phyloP scores from a whole-genome alignment of 2,888 invertebrate genomes.

The Dorcus parallelipipedus region DNA sequence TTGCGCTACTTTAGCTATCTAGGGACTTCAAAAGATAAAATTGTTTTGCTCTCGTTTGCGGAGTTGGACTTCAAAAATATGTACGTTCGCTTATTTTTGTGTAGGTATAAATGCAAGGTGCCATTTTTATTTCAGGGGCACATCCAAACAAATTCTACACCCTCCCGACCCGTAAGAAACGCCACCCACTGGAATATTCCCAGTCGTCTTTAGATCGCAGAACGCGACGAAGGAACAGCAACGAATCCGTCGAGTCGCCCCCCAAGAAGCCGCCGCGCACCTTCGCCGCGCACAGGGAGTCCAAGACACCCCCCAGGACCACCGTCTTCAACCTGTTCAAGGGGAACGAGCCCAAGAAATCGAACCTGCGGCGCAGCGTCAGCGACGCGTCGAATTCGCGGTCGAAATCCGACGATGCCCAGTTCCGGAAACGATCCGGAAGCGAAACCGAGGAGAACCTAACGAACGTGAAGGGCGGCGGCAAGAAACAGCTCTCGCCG shows the following conservation, averaged over 20 bases:
- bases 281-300: conserved; percentile 55
- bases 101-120: no score
- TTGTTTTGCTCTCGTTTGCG: no score
- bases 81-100: no score
- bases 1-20: no score
- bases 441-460: conserved; percentile 57
- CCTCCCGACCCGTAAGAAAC: conserved; percentile 59
- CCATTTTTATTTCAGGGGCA: conserved; percentile 35
- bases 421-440: conserved; percentile 58
- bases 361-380: conserved; percentile 49
- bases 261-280: conserved; percentile 44
- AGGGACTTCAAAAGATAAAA: no score
- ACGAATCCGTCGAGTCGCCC: conserved; percentile 50
- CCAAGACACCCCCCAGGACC: conserved; percentile 57
- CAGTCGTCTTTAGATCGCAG: conserved; percentile 36
- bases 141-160: conserved; percentile 65
- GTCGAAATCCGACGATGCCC: conserved; percentile 44
- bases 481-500: conserved; percentile 69
- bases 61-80: no score
- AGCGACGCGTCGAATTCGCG: conserved; percentile 60
- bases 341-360: conserved; percentile 55
- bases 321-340: conserved; percentile 67
- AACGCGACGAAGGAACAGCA: conserved; percentile 51
- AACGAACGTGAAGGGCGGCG: conserved; percentile 39
- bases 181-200: conserved; percentile 35